Evolutionary conservation across 2,113 vertebrate genomes (phyloP), one percentile per base, ranked within the genome.

Genomic region (Baryphthengus martii): DNA sequence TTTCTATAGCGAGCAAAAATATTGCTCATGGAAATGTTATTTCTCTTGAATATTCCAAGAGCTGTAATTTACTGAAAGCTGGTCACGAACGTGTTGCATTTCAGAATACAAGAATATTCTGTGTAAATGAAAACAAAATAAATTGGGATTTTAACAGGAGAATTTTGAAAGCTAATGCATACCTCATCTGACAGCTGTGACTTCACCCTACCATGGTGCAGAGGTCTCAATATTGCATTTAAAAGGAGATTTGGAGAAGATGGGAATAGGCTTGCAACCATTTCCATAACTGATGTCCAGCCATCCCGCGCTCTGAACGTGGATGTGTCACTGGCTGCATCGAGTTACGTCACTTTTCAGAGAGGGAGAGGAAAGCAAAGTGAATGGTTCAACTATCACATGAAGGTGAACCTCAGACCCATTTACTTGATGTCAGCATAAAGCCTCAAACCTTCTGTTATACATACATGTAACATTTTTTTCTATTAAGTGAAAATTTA

Each of bases 51-150:
- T 78, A 89, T 28, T 62, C 39, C 49, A 68, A 68, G 39, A 98
- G 97, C 97, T 97, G 97, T 97, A 98, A 97, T 98, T 98, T 98
- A 98, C 98, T 98, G 97, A 97, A 97, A 96, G 96, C 89, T 93
- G 95, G 93, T 98, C 98, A 97, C 86, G 73, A 97, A 98, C 97
- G 97, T 97, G 97, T 95, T 97, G 95, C 97, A 98, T 26, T 84
- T 98, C 97, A 98, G 98, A 98, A 98, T 90, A 98, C 97, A 98
- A 98, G 98, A 98, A 98, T 97, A 96, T 97, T 97, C 97, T 97
- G 97, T 96, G 97, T 98, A 98, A 98, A 98, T 97, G 97, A 98
- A 98, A 98, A 98, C 98, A 98, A 98, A 98, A 98, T 68, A 72
- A 93, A 92, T 98, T 96, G 97, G 93, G 93, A 67, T 97, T 93